phyloP scores from a whole-genome alignment of 2,888 invertebrate genomes.

The Graphium colonna region DNA sequence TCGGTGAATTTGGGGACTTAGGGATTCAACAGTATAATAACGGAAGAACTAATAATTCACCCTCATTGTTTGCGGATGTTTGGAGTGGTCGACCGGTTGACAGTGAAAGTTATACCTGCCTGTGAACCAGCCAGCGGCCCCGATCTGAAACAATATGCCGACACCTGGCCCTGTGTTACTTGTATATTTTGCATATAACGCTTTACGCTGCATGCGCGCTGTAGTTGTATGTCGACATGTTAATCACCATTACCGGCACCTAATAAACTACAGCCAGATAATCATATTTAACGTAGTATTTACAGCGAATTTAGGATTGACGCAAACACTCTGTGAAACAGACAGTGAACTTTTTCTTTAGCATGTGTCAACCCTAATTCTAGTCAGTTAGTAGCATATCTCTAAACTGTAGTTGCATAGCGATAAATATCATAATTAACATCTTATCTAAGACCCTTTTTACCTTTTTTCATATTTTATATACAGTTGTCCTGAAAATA shows the following conservation, averaged over 20 bases:
- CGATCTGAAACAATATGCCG: constrained; percentile 87
- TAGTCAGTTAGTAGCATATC: constrained; percentile 18
- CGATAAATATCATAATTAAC: constrained; percentile 9
- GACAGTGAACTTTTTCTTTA: too few relatives aligned
- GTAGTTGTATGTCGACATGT: constrained; percentile 23
- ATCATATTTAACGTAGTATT: constrained; percentile 17
- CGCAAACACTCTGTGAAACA: constrained; percentile 4
- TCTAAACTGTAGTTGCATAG: constrained; percentile 1
- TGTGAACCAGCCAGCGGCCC: constrained; percentile 95
- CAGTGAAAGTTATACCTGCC: constrained; percentile 97
- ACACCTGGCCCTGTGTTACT: constrained; percentile 64
- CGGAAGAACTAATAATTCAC: constrained; percentile 81
- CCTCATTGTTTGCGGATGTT: constrained; percentile 93
- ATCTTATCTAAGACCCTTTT: constrained; percentile 25
- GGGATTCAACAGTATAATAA: constrained; percentile 27
- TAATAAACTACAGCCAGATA: constrained; percentile 18
- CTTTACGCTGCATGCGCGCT: constrained; percentile 25
- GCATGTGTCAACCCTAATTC: constrained; percentile 15
- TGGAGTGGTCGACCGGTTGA: constrained; percentile 97
- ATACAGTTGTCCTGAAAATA: constrained; percentile 49
- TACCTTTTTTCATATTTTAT: constrained; percentile 38
- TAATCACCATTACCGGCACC: constrained; percentile 32
- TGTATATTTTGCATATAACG: constrained; percentile 37
- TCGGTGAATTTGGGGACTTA: constrained; percentile 13
- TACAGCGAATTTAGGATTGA: constrained; percentile 17